These are phyloP conservation scores for Henicopernis longicauda DNA, from an alignment of 2,113 vertebrate genomes.

Conservation along the genomic window DNA sequence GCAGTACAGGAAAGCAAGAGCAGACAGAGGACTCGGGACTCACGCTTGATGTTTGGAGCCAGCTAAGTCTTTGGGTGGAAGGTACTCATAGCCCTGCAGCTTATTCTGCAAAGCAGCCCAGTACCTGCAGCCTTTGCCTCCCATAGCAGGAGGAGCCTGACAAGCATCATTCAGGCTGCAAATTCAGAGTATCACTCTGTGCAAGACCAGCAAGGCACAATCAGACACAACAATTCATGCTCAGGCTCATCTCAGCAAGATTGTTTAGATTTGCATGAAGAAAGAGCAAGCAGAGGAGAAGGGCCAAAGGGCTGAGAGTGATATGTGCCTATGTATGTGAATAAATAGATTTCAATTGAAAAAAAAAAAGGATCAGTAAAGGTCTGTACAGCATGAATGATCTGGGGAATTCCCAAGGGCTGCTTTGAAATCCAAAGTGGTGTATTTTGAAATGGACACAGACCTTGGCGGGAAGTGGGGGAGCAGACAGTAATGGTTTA, in stretches of 20 bases:
- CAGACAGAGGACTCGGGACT: background rate
- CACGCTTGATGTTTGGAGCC: background rate
- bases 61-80: background rate
- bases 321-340: background rate
- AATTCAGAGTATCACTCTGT: background rate
- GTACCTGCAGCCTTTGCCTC: background rate
- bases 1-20: background rate
- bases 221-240: background rate
- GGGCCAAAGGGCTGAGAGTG: background rate
- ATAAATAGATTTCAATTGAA: background rate
- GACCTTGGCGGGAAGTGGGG: conserved; percentile 36
- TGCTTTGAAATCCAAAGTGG: conserved; percentile 3
- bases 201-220: background rate
- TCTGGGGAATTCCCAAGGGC: background rate
- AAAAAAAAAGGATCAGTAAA: background rate
- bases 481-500: conserved; percentile 60
- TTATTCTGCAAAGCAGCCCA: background rate
- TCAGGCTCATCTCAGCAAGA: background rate
- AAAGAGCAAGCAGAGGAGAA: background rate
- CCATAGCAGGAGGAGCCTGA: background rate
- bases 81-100: background rate
- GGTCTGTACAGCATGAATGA: background rate
- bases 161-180: background rate
- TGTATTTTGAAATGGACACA: conserved; percentile 34
- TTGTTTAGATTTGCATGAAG: background rate